A percentile compares a stretch with the other conserved stretches of the same genome.
Conservation (phyloP, 2,797 vertebrate genomes). For the Callimico goeldii region DNA sequence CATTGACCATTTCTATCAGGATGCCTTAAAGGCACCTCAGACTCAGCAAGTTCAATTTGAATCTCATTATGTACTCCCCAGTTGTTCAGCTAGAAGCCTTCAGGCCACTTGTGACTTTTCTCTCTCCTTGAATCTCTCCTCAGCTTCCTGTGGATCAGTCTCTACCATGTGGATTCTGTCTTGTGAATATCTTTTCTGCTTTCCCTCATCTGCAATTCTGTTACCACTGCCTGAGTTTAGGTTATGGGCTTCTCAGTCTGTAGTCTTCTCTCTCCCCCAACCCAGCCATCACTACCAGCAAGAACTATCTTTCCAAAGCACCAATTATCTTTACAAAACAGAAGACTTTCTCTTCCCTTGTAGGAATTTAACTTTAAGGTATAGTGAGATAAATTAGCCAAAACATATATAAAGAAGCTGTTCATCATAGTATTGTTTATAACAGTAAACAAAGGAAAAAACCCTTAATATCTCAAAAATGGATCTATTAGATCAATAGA, state of each 20-base stretch:
- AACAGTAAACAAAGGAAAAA: neutral
- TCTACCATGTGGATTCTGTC: neutral
- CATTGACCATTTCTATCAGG: neutral
- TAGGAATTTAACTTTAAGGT: neutral
- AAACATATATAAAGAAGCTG: neutral
- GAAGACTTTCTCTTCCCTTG: neutral
- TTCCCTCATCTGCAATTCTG: neutral
- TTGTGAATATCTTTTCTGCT: neutral
- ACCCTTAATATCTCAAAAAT: neutral
- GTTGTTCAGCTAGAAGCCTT: slow-evolving; percentile 17
- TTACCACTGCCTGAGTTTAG: neutral
- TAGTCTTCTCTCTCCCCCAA: neutral
- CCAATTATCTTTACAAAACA: neutral
- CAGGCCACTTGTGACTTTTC: neutral
- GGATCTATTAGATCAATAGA: neutral
- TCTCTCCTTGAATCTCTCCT: neutral
- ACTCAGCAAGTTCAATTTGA: slow-evolving; percentile 34
- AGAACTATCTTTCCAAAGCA: neutral
- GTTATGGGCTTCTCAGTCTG: neutral
- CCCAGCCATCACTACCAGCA: neutral
- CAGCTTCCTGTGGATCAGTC: neutral
- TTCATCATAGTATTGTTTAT: neutral
- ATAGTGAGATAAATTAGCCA: neutral
- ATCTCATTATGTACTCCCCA: slow-evolving; percentile 64
- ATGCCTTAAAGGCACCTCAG: slow-evolving; percentile 41